These are phyloP conservation scores for Mesodorylaimus sp. DNA, from an alignment of 2,888 invertebrate species.

Conservation along the genomic window DNA sequence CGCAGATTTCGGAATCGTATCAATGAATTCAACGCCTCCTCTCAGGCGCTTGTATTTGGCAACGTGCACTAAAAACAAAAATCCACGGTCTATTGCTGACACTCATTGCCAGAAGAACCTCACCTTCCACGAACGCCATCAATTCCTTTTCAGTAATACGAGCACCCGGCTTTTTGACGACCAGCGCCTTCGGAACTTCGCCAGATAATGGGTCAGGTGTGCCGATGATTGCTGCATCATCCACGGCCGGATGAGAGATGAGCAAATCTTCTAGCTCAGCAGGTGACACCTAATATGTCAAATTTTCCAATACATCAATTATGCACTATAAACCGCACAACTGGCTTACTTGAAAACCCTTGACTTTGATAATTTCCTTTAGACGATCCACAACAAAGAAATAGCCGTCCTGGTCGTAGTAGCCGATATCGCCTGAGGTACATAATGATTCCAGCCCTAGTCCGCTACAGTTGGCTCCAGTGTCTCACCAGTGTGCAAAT, in stretches of 20 bases:
- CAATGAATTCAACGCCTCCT: conserved; percentile 47
- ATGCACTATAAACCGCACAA: neutral
- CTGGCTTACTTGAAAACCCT: conserved; percentile 67
- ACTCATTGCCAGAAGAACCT: too few species aligned
- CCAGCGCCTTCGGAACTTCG: conserved; percentile 29
- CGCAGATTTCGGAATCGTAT: conserved; percentile 51
- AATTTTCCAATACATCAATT: neutral
- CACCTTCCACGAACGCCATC: conserved; percentile 13
- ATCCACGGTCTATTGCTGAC: too few species aligned
- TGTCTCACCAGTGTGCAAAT: conserved; percentile 51
- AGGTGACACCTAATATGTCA: conserved; percentile 49
- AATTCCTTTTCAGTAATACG: conserved; percentile 7
- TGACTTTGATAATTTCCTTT: conserved; percentile 76
- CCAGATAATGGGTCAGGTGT: conserved; percentile 41
- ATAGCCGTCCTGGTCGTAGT: conserved; percentile 53
- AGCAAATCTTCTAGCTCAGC: conserved; percentile 66
- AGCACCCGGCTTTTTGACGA: conserved; percentile 32
- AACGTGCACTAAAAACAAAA: conserved; percentile 40
- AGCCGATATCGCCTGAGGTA: conserved; percentile 60
- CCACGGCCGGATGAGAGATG: conserved; percentile 48
- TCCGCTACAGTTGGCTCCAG: conserved; percentile 44
- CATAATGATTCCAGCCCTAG: conserved; percentile 55
- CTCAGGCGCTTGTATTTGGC: conserved; percentile 56
- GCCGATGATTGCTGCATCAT: conserved; percentile 64
- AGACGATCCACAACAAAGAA: conserved; percentile 65